A percentile compares a stretch with the other conserved stretches of the same genome.
Conservation (phyloP, 2,888 invertebrate species). For the Zygaena filipendulae region DNA sequence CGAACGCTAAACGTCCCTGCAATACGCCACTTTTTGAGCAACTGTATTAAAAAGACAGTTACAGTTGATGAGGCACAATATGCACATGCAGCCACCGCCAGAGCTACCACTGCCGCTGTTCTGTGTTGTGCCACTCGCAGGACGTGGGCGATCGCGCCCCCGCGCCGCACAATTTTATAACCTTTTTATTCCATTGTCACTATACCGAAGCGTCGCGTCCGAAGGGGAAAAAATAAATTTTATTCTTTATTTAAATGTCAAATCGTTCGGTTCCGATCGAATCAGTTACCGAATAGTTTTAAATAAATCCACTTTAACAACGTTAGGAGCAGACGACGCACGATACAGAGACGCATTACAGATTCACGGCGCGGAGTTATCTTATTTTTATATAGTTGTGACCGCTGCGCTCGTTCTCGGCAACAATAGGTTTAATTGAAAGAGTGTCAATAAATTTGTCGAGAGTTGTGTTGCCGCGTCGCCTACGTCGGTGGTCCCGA, state of each 20-base stretch:
- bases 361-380: slow-evolving; percentile 60
- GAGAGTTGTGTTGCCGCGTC: slow-evolving; percentile 36
- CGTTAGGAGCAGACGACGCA: slow-evolving; percentile 40
- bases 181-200: slow-evolving; percentile 69
- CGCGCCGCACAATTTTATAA: slow-evolving; percentile 56
- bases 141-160: slow-evolving; percentile 54
- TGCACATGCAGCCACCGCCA: too few species aligned
- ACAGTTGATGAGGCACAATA: too few species aligned
- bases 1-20: too few species aligned
- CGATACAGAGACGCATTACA: slow-evolving; percentile 51
- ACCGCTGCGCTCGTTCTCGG: slow-evolving; percentile 46
- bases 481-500: slow-evolving; percentile 61
- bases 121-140: slow-evolving; percentile 32
- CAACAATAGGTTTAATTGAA: slow-evolving; percentile 68
- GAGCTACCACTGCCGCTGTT: too few species aligned
- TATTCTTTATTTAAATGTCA: slow-evolving; percentile 68
- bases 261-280: slow-evolving; percentile 67
- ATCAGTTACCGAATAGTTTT: slow-evolving; percentile 68
- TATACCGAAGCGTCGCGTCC: slow-evolving; percentile 43
- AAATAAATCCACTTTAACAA: slow-evolving; percentile 69
- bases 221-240: slow-evolving; percentile 66
- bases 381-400: slow-evolving; percentile 60
- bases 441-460: slow-evolving; percentile 69
- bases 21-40: too few species aligned
- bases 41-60: too few species aligned